Conservation (phyloP, 1,140 invertebrate species). For the Nixonia krombeini region DNA sequence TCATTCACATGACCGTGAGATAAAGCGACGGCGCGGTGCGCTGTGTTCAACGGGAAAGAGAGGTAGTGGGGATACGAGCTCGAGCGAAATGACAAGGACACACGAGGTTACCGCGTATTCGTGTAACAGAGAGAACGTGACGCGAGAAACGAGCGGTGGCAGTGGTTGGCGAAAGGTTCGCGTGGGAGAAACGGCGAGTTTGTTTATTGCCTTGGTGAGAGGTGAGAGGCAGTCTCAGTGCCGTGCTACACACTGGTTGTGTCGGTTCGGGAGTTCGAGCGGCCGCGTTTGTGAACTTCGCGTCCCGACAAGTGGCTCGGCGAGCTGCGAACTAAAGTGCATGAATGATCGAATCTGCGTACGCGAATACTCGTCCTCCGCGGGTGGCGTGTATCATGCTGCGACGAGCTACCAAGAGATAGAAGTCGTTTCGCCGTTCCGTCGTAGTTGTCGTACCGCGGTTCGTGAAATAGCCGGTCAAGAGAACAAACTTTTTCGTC, state of each 20-base stretch:
- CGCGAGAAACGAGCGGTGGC: slow-evolving; percentile 1
- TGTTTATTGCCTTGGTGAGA: slow-evolving; percentile 69
- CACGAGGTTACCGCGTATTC: slow-evolving; percentile 2
- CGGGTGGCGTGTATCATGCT: slow-evolving; percentile 17
- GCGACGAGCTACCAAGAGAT: slow-evolving; percentile 10
- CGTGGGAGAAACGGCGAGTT: slow-evolving; percentile 61
- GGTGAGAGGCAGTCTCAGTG: slow-evolving; percentile 59
- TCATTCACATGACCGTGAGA: slow-evolving; percentile 29
- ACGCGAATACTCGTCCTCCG: slow-evolving; percentile 6
- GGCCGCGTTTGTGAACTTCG: slow-evolving; percentile 16
- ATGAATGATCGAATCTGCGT: slow-evolving; percentile 24
- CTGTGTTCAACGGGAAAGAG: neutral
- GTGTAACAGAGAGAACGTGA: slow-evolving; percentile 19
- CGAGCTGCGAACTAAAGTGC: slow-evolving; percentile 15
- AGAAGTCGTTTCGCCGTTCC: neutral
- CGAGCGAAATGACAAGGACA: neutral
- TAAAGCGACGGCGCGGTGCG: slow-evolving; percentile 15
- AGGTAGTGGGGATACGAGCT: neutral
- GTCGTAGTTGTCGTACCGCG: neutral
- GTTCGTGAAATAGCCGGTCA: neutral
- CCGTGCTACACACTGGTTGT: slow-evolving; percentile 59
- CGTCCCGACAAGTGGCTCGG: neutral
- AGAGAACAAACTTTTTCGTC: neutral
- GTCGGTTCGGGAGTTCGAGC: slow-evolving; percentile 45
- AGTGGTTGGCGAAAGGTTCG: slow-evolving; percentile 31